phyloP scores from a whole-genome alignment of 1,140 invertebrate species.

The Stegodyphus mimosarum region DNA sequence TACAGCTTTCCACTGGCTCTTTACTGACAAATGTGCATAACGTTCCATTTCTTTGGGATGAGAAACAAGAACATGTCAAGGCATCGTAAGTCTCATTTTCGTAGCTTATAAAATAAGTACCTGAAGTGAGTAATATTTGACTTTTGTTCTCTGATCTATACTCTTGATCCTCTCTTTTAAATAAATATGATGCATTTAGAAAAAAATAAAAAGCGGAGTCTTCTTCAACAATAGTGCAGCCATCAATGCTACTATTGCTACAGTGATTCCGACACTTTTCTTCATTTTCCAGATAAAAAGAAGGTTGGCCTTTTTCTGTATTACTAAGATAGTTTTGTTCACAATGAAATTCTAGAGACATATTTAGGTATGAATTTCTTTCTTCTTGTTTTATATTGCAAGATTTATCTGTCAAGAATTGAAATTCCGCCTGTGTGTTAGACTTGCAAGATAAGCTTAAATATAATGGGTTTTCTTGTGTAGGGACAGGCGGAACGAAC shows the following conservation, averaged over 20 bases:
- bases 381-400: neutral
- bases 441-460: slow-evolving; percentile 11
- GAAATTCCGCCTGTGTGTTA: neutral
- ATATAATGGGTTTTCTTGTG: neutral
- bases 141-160: too few species aligned
- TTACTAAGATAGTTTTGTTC: neutral
- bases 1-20: neutral
- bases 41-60: neutral
- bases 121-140: neutral
- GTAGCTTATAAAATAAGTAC: neutral
- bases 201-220: neutral
- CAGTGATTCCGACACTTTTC: neutral
- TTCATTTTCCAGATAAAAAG: neutral
- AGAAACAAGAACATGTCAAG: slow-evolving; percentile 1
- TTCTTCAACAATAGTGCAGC: neutral
- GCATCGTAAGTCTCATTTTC: slow-evolving; percentile 2
- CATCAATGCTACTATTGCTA: neutral
- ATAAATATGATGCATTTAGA: neutral
- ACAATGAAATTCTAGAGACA: neutral
- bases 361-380: neutral
- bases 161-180: neutral
- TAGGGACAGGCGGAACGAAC: slow-evolving; percentile 44
- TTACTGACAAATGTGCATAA: slow-evolving; percentile 6
- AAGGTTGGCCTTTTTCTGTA: neutral
- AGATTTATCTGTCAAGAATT: neutral